These are phyloP conservation scores for Papilio machaon DNA, from an alignment of 1,140 invertebrate genomes.

Conservation along the genomic window DNA sequence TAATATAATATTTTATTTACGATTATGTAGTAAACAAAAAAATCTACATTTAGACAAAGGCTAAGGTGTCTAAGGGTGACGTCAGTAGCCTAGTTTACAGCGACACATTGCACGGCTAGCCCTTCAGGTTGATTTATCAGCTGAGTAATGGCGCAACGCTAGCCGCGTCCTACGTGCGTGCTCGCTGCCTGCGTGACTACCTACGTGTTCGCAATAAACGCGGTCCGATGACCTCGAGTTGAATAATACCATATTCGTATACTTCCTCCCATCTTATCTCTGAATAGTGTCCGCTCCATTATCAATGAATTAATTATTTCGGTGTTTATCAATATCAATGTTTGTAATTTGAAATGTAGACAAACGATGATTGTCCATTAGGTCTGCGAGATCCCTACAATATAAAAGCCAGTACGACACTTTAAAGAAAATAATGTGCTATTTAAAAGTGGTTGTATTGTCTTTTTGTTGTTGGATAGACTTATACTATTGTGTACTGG, in stretches of 20 bases:
- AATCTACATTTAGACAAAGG: not conserved
- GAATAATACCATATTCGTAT: constrained; percentile 51
- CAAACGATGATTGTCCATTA: too few relatives aligned
- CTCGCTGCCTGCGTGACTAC: constrained; percentile 41
- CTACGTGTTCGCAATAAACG: constrained; percentile 48
- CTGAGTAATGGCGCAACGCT: constrained; percentile 17
- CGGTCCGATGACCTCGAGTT: constrained; percentile 60
- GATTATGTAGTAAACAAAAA: not conserved
- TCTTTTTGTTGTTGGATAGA: not conserved
- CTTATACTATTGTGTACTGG: not conserved
- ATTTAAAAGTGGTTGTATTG: not conserved
- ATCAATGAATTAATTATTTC: not conserved
- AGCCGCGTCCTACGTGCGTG: constrained; percentile 37
- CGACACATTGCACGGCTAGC: constrained; percentile 8
- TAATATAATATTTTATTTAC: not conserved
- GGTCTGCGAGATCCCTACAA: not conserved
- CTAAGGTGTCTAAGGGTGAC: not conserved
- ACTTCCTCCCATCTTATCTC: constrained; percentile 42
- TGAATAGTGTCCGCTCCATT: not conserved
- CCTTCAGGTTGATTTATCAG: constrained; percentile 15
- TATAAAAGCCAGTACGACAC: not conserved
- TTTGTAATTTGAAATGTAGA: not conserved
- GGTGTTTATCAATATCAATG: not conserved
- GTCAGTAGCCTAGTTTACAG: not conserved
- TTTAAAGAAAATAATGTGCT: not conserved